These are phyloP conservation scores for Dexiosoma caninum DNA, from an alignment of 2,888 invertebrate genomes.

Conservation along the genomic window DNA sequence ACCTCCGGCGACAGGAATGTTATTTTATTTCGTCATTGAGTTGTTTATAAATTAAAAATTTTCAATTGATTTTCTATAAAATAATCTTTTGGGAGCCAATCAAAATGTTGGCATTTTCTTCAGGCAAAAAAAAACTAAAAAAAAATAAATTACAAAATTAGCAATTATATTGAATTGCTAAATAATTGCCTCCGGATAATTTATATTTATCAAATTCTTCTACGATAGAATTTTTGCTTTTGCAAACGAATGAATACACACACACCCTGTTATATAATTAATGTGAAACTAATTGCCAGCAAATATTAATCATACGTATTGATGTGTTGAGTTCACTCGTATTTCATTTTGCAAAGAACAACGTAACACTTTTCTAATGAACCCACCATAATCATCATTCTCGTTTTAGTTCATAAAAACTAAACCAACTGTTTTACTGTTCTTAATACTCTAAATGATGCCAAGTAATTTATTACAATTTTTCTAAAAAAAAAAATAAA, in stretches of 20 bases:
- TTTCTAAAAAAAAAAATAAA: background rate
- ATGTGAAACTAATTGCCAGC: constrained; percentile 30
- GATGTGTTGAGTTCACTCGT: background rate
- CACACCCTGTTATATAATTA: constrained; percentile 19
- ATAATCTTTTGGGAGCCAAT: too few species aligned
- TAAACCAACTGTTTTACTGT: background rate
- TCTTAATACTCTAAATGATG: constrained; percentile 22
- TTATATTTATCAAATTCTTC: constrained; percentile 11
- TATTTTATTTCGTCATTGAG: too few species aligned
- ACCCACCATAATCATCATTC: background rate
- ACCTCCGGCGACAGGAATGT: too few species aligned
- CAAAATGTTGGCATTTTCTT: too few species aligned
- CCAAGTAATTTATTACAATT: constrained; percentile 49
- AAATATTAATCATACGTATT: constrained; percentile 32
- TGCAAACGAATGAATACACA: background rate
- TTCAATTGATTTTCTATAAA: too few species aligned
- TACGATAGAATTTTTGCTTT: background rate
- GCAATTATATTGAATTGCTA: background rate
- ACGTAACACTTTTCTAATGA: background rate
- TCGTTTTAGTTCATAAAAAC: constrained; percentile 1
- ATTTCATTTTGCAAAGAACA: background rate
- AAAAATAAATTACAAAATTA: background rate
- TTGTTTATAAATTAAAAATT: too few species aligned
- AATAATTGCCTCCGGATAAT: background rate
- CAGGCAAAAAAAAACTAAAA: too few species aligned